Base-by-base conservation (phyloP, 2,113 vertebrate genomes). In the Erpornis zantholeuca region DNA sequence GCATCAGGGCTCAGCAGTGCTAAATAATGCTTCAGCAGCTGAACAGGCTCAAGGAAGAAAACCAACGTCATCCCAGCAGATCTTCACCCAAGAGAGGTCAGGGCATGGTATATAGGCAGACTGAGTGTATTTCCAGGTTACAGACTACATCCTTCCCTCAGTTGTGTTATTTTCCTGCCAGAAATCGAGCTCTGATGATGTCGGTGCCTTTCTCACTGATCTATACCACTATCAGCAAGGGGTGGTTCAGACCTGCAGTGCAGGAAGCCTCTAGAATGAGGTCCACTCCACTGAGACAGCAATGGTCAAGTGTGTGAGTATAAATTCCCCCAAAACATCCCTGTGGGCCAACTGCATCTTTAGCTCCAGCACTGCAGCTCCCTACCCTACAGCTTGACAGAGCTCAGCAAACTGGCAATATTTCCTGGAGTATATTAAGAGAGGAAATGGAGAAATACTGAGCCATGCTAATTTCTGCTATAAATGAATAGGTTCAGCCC, bases 301-400 rank as follows among this genome's bases (percentile, higher is more conserved):
- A 2, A 3, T 5, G 12, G 25, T 52, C 0, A 0, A 86, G 45
- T 29, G 25, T 2, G 6, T 65, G 49, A 76, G 40, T n/a, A 69
- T 22, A 69, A 79, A 71, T 60, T 14, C 28, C 57, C 56, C 11
- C 2, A 50, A n/a, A 86, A 76, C 10, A 3, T 36, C n/a, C 29
- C 50, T 2, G 0, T 20, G 31, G 42, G 70, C 31, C 66, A 85
- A 38, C 36, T 42, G 31, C 29, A 7, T 56, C 54, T 76, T 65
- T 57, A 38, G 17, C 63, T 60, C 38, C 38, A 85, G 75, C 23
- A 44, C 19, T 69, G 49, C 66, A 40, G 77, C 24, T 40, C 31
- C 36, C 13, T 59, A 33, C 22, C 24, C 60, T 78, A n/a, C 44
- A 84, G 40, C 53, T 44, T 49, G 28, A 52, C 60, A 72, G 44